Evolutionary conservation across 2,797 vertebrate species (phyloP).

Genomic region (Diplodus puntazzo): DNA sequence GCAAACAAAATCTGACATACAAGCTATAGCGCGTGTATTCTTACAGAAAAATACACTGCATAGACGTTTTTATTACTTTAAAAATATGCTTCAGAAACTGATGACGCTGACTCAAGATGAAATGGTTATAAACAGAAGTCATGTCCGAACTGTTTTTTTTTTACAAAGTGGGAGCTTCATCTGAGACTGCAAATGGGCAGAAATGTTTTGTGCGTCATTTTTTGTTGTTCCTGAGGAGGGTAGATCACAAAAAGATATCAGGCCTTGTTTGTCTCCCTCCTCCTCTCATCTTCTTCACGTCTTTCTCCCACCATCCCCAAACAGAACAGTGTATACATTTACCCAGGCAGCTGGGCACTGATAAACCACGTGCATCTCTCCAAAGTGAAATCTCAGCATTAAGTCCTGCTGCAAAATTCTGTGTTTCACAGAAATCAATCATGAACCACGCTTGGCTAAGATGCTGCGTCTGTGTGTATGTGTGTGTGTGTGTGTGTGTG

Average conservation of each 20-base stretch:
- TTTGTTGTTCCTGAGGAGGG: slow-evolving; percentile 35
- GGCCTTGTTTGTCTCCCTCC: slow-evolving; percentile 13
- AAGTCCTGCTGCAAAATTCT: slow-evolving; percentile 70
- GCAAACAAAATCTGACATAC: slow-evolving; percentile 27
- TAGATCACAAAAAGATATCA: slow-evolving; percentile 28
- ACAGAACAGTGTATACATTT: slow-evolving; percentile 62
- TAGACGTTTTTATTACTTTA: slow-evolving; percentile 25
- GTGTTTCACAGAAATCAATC: slow-evolving; percentile 79
- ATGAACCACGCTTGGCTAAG: slow-evolving; percentile 40
- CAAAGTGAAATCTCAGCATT: slow-evolving; percentile 85
- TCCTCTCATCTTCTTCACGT: slow-evolving; percentile 11
- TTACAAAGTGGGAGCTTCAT: slow-evolving; percentile 38
- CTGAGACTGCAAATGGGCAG: slow-evolving; percentile 49
- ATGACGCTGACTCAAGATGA: slow-evolving; percentile 31
- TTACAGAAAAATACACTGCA: slow-evolving; percentile 15
- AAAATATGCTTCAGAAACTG: slow-evolving; percentile 53
- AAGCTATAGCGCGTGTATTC: neutral
- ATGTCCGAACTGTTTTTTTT: slow-evolving; percentile 43
- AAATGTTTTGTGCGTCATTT: slow-evolving; percentile 51
- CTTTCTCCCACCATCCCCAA: slow-evolving; percentile 28
- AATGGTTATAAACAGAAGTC: slow-evolving; percentile 43
- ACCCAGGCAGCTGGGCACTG: slow-evolving; percentile 55
- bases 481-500: slow-evolving; percentile 40
- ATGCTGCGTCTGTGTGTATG: slow-evolving; percentile 14
- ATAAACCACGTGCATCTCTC: slow-evolving; percentile 73